phyloP scores from a whole-genome alignment of 2,113 vertebrate species.

The Asarcornis scutulata region DNA sequence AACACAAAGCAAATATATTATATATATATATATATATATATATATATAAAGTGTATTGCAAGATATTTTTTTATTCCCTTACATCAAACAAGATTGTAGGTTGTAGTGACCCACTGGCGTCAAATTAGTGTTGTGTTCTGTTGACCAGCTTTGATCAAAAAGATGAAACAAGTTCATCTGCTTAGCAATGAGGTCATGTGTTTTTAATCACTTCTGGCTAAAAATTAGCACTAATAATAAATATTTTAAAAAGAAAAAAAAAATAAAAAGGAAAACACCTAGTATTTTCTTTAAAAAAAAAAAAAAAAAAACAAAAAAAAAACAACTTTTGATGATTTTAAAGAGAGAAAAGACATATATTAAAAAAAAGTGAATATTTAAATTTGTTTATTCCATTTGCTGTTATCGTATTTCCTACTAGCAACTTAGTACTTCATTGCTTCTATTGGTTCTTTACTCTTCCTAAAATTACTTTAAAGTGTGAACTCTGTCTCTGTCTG shows the following conservation, averaged over 20 bases:
- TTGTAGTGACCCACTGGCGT: background rate
- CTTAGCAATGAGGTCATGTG: background rate
- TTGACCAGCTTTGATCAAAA: background rate
- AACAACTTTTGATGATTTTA: background rate
- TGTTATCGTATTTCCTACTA: background rate
- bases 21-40: background rate
- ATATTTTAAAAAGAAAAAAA: background rate
- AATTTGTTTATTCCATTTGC: background rate
- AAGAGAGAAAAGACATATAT: too few species aligned
- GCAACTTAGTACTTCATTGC: background rate
- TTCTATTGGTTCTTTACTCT: background rate
- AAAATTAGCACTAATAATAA: background rate
- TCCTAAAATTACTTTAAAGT: background rate
- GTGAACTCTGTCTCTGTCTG: background rate
- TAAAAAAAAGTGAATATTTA: background rate
- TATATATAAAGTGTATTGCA: background rate
- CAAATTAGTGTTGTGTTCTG: background rate
- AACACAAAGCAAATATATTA: background rate
- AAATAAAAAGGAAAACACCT: background rate
- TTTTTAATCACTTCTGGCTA: background rate
- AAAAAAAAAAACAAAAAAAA: background rate
- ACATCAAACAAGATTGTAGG: background rate
- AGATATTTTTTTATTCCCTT: background rate
- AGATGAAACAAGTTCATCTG: background rate
- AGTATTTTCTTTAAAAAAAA: background rate